These are phyloP conservation scores for Myripristis jacobus DNA, from an alignment of 2,797 vertebrate genomes.

Conservation along the genomic window DNA sequence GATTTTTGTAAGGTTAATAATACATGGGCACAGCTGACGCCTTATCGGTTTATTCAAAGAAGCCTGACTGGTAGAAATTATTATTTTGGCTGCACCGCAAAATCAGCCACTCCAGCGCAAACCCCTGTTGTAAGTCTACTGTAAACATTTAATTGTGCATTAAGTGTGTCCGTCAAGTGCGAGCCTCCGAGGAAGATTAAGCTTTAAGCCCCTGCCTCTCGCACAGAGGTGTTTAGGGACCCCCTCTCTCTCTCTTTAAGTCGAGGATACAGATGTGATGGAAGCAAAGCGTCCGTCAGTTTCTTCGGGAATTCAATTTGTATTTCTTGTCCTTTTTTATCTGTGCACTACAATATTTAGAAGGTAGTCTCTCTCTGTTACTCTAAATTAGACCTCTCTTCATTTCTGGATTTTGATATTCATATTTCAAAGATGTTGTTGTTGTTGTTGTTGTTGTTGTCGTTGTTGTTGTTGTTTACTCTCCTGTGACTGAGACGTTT, in stretches of 20 bases:
- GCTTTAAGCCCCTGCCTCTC: constrained; percentile 53
- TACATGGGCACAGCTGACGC: neutral
- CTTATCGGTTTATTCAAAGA: constrained; percentile 19
- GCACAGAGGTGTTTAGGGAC: constrained; percentile 48
- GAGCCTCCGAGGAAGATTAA: constrained; percentile 55
- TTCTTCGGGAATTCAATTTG: neutral
- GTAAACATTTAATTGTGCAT: constrained; percentile 64
- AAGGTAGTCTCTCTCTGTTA: too few relatives aligned
- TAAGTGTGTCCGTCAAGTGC: constrained; percentile 51
- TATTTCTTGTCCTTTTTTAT: neutral
- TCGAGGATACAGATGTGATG: constrained; percentile 29
- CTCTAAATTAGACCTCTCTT: too few relatives aligned
- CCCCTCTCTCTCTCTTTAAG: constrained; percentile 24
- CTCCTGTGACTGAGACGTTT: too few relatives aligned
- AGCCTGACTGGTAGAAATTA: constrained; percentile 45
- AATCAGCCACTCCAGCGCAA: constrained; percentile 54
- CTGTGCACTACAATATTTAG: neutral
- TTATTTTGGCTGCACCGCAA: constrained; percentile 57
- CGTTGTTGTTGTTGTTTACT: too few relatives aligned
- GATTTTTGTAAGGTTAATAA: neutral
- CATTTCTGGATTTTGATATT: too few relatives aligned
- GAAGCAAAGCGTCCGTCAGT: constrained; percentile 13
- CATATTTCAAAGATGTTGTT: too few relatives aligned
- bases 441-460: too few relatives aligned
- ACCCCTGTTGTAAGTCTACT: constrained; percentile 46